Conservation (phyloP, 2,113 vertebrate species). For the Phaetusa simplex region DNA sequence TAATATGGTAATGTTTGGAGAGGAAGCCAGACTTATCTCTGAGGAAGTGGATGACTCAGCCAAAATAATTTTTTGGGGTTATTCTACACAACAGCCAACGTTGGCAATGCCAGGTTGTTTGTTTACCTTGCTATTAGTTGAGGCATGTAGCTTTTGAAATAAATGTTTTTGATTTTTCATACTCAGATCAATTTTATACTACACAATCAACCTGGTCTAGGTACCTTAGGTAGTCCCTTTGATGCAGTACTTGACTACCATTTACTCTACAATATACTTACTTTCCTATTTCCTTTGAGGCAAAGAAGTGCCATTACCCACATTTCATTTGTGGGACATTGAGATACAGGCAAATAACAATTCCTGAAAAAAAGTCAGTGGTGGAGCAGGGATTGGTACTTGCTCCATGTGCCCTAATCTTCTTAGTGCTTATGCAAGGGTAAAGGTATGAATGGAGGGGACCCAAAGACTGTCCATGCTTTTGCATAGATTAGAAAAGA, state of each 20-base stretch:
- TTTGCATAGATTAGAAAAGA: not conserved
- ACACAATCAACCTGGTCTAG: not conserved
- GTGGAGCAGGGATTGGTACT: not conserved
- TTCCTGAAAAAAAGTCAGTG: not conserved
- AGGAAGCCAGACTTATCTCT: not conserved
- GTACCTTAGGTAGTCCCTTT: not conserved
- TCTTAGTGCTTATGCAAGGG: not conserved
- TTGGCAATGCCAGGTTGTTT: not conserved
- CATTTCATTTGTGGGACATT: not conserved
- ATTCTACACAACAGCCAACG: not conserved
- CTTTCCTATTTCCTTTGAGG: not conserved
- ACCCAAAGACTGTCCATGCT: not conserved
- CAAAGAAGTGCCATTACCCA: not conserved
- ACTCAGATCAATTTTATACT: not conserved
- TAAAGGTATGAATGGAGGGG: not conserved
- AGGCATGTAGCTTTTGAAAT: not conserved
- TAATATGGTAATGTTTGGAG: not conserved
- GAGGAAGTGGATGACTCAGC: not conserved
- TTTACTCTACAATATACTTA: not conserved
- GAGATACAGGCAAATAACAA: not conserved
- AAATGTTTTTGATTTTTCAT: not conserved
- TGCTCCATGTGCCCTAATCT: not conserved
- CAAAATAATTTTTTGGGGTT: not conserved
- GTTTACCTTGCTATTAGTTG: not conserved
- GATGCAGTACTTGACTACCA: not conserved